Evolutionary conservation across 2,888 invertebrate species (phyloP).

Genomic region (Drosophila rubida): DNA sequence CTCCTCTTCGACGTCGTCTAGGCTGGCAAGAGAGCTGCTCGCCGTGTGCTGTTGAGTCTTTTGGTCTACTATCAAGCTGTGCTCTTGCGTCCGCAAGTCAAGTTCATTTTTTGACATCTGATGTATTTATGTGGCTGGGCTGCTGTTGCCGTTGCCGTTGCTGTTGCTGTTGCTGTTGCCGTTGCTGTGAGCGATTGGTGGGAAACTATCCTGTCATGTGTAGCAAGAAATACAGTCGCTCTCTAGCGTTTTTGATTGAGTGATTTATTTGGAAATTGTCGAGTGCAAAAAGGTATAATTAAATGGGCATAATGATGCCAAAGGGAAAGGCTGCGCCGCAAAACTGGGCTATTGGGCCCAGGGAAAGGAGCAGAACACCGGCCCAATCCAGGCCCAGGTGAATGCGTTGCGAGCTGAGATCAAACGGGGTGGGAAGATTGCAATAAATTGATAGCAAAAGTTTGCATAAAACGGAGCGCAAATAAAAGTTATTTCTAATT

Average conservation of each 20-base stretch:
- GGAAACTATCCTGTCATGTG: constrained; percentile 79
- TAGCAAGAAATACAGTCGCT: constrained; percentile 44
- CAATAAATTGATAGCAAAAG: constrained; percentile 4
- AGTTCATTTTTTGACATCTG: constrained; percentile 79
- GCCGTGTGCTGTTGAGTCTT: constrained; percentile 4
- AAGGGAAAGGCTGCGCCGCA: constrained; percentile 66
- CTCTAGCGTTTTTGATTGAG: constrained; percentile 75
- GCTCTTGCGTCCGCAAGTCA: constrained; percentile 57
- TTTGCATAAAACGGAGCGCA: constrained; percentile 1
- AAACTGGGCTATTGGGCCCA: constrained; percentile 46
- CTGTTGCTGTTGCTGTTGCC: constrained; percentile 16
- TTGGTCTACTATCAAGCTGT: constrained; percentile 38
- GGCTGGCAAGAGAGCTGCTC: not conserved
- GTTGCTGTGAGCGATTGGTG: constrained; percentile 77
- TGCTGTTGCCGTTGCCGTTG: constrained; percentile 10
- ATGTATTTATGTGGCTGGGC: constrained; percentile 76
- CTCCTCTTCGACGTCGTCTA: not conserved
- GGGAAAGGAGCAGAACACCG: constrained; percentile 26
- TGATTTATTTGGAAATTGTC: constrained; percentile 80
- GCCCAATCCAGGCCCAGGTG: constrained; percentile 7
- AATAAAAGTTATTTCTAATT: constrained; percentile 13
- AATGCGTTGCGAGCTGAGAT: constrained; percentile 29
- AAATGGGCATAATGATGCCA: constrained; percentile 77
- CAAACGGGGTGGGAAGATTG: constrained; percentile 20
- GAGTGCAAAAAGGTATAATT: constrained; percentile 76